A percentile compares a stretch with the other conserved stretches of the same genome.
Conservation (phyloP, 2,113 vertebrate species). For the Vanacampus margaritifer region DNA sequence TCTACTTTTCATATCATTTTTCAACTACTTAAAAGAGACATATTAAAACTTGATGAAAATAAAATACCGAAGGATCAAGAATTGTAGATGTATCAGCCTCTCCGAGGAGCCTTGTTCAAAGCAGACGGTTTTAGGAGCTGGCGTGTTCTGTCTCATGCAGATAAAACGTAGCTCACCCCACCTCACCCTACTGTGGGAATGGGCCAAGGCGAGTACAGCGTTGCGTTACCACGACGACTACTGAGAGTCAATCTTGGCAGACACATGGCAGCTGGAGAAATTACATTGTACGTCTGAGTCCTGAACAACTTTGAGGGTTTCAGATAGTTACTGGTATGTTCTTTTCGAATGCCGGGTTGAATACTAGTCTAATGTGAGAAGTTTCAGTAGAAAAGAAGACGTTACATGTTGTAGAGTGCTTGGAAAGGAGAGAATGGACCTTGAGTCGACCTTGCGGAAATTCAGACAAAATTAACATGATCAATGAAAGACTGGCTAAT, state of each 20-base stretch:
- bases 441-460: too few species aligned
- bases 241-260: not conserved
- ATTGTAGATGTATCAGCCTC: too few species aligned
- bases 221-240: not conserved
- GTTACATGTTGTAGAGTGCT: too few species aligned
- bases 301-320: not conserved
- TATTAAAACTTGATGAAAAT: not conserved
- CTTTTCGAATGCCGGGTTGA: not conserved
- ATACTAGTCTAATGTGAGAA: too few species aligned
- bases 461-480: too few species aligned
- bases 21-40: not conserved
- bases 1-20: not conserved
- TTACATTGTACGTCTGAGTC: not conserved
- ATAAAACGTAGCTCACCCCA: not conserved
- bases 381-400: too few species aligned
- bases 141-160: not conserved
- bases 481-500: too few species aligned
- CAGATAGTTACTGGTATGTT: not conserved
- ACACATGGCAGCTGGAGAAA: not conserved
- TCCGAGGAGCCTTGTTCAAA: not conserved
- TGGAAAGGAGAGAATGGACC: too few species aligned
- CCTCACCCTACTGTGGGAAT: not conserved
- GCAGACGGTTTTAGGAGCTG: not conserved
- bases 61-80: too few species aligned
- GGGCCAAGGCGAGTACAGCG: not conserved